Conservation (phyloP, 1,140 invertebrate genomes). For the Nebria ingens region DNA sequence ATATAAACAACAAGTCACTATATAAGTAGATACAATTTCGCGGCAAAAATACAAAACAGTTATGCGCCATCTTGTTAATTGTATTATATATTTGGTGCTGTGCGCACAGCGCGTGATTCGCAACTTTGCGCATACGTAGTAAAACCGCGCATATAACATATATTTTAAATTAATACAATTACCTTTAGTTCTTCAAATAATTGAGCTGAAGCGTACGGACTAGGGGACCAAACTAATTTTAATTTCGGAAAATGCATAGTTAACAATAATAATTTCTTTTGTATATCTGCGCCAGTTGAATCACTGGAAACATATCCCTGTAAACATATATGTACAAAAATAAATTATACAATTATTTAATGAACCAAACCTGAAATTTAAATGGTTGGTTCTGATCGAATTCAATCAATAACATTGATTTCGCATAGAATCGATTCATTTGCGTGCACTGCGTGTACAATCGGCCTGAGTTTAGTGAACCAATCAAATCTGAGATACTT, state of each 20-base stretch:
- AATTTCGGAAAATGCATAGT: constrained; percentile 91
- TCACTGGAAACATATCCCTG: constrained; percentile 71
- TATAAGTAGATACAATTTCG: constrained; percentile 9
- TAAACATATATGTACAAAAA: constrained; percentile 19
- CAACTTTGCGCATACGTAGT: neutral
- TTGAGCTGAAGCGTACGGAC: constrained; percentile 89
- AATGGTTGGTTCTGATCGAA: constrained; percentile 93
- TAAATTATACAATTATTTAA: constrained; percentile 13
- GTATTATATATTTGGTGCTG: neutral
- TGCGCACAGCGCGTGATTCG: neutral
- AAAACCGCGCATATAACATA: too few relatives aligned
- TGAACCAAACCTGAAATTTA: constrained; percentile 60
- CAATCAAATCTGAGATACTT: constrained; percentile 94
- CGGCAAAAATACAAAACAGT: constrained; percentile 12
- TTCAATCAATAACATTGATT: constrained; percentile 90
- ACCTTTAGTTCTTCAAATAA: constrained; percentile 84
- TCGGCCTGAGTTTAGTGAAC: constrained; percentile 87
- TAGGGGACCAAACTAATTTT: constrained; percentile 89
- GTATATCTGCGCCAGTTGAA: constrained; percentile 62
- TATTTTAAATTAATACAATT: constrained; percentile 15
- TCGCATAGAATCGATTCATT: constrained; percentile 80
- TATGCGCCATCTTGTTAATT: neutral
- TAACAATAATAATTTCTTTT: constrained; percentile 77
- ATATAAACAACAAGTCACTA: constrained; percentile 19
- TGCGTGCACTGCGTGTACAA: constrained; percentile 89